Evolutionary conservation across 1,140 invertebrate genomes (phyloP).

Genomic region (Vollenhovia emeryi): DNA sequence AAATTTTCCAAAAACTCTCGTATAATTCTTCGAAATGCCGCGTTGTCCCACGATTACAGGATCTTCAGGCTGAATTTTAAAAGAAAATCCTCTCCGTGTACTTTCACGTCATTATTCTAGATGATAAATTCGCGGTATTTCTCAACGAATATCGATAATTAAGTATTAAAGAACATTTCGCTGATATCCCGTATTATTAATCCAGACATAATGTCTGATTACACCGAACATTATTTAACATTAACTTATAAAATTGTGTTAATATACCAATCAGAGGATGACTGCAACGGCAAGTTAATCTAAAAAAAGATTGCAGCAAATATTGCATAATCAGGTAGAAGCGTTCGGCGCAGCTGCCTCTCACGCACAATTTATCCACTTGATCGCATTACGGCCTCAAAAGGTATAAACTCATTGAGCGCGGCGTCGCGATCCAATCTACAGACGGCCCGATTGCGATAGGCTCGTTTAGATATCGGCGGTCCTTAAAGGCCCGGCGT

Average conservation of each 20-base stretch:
- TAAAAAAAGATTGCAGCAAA: slow-evolving; percentile 19
- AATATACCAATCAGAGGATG: background rate
- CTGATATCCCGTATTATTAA: background rate
- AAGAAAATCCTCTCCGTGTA: too few species aligned
- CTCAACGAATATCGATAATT: background rate
- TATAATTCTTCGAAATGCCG: too few species aligned
- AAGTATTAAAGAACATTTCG: background rate
- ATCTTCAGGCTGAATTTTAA: too few species aligned
- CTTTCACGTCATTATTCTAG: background rate
- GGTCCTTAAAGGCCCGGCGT: background rate
- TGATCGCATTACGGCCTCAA: slow-evolving; percentile 55
- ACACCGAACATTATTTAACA: background rate
- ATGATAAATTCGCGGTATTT: slow-evolving; percentile 4
- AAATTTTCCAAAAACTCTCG: too few species aligned
- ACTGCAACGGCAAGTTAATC: slow-evolving; percentile 20
- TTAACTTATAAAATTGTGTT: background rate
- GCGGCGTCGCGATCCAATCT: slow-evolving; percentile 50
- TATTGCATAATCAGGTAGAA: slow-evolving; percentile 65
- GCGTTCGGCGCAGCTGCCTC: slow-evolving; percentile 31
- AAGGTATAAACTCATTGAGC: slow-evolving; percentile 67
- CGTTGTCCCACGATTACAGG: too few species aligned
- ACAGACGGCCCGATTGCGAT: slow-evolving; percentile 11
- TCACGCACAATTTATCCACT: slow-evolving; percentile 64
- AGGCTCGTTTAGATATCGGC: slow-evolving; percentile 52
- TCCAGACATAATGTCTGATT: background rate